Conservation (phyloP, 2,888 invertebrate genomes). For the Eumacrocentrus americanus region DNA sequence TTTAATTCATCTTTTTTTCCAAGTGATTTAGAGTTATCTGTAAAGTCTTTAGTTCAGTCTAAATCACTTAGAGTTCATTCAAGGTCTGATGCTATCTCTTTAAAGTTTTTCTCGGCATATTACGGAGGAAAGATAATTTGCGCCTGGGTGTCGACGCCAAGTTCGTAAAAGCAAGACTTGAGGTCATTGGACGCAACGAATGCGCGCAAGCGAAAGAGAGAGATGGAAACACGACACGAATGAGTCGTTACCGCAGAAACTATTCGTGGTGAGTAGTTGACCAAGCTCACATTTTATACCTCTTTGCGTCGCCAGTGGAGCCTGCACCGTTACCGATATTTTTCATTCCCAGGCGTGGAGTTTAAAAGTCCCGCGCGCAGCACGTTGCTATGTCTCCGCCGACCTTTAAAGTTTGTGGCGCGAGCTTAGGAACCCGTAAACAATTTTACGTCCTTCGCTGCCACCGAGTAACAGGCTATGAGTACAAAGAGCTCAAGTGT, state of each 20-base stretch:
- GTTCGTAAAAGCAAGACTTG: neutral
- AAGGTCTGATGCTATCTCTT: neutral
- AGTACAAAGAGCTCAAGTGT: too few species aligned
- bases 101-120: neutral
- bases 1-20: conserved; percentile 1
- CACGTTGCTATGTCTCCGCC: too few species aligned
- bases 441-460: too few species aligned
- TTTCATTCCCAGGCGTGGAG: too few species aligned
- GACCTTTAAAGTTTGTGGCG: too few species aligned
- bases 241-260: conserved; percentile 9
- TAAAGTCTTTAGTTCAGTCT: too few species aligned
- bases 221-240: neutral
- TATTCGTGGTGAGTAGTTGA: conserved; percentile 23
- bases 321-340: too few species aligned
- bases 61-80: neutral
- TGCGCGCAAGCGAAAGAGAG: neutral
- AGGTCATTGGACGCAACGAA: neutral
- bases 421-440: too few species aligned
- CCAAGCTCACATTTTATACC: conserved; percentile 26
- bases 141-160: neutral
- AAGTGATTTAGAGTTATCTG: neutral
- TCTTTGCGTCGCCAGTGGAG: too few species aligned
- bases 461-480: too few species aligned
- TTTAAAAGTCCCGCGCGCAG: too few species aligned
- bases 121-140: neutral